phyloP scores from a whole-genome alignment of 2,113 vertebrate species.

The Otocyon megalotis region DNA sequence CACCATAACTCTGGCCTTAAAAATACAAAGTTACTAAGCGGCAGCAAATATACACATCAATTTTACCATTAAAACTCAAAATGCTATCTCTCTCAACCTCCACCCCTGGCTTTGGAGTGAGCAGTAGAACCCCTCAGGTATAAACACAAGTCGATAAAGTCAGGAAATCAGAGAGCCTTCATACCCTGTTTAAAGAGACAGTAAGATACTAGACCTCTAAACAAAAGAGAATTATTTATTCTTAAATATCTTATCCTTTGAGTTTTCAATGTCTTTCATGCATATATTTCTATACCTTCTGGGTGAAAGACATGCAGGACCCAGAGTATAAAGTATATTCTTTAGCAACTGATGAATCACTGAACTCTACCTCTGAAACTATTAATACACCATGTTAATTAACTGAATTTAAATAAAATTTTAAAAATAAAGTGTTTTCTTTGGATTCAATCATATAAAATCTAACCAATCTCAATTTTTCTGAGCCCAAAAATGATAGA shows the following conservation, averaged over 20 bases:
- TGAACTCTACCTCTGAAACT: neutral
- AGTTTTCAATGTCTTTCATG: neutral
- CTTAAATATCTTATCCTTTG: neutral
- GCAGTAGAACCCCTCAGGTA: neutral
- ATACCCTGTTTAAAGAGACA: neutral
- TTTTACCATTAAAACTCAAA: constrained; percentile 10
- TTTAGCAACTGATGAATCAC: neutral
- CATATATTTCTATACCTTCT: constrained; percentile 11
- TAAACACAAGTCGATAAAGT: neutral
- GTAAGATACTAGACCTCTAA: neutral
- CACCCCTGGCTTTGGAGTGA: neutral
- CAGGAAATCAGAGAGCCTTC: neutral
- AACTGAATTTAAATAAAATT: neutral
- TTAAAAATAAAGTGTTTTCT: neutral
- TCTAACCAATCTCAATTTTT: constrained; percentile 39
- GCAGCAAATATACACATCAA: neutral
- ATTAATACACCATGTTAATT: neutral
- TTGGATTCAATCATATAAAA: neutral
- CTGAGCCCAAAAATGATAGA: neutral
- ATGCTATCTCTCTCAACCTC: neutral
- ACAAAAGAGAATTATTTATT: neutral
- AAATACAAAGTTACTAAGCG: constrained; percentile 1
- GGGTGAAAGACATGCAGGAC: neutral
- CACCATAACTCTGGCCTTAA: neutral
- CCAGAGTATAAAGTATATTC: neutral